These are phyloP conservation scores for Aelia acuminata DNA, from an alignment of 2,888 invertebrate genomes.

Conservation along the genomic window DNA sequence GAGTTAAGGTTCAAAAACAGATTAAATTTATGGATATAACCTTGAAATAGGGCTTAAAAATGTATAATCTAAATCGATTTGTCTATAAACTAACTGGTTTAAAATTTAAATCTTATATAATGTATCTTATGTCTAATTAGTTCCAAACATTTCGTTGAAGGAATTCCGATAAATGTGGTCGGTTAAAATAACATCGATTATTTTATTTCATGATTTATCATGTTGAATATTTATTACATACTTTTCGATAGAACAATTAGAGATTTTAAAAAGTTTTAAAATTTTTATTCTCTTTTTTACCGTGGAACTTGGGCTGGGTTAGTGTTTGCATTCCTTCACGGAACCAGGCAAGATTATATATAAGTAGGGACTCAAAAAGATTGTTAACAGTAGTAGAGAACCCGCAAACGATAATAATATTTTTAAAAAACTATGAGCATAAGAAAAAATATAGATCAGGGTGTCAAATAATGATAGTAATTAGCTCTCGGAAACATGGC, in stretches of 20 bases:
- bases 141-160: too few relatives aligned
- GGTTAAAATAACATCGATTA: too few relatives aligned
- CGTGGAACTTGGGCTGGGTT: not conserved
- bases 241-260: too few relatives aligned
- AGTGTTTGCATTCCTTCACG: not conserved
- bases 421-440: too few relatives aligned
- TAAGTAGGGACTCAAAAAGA: not conserved
- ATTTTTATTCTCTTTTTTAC: not conserved
- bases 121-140: too few relatives aligned
- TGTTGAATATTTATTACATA: too few relatives aligned
- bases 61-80: not conserved
- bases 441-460: too few relatives aligned
- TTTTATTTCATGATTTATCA: too few relatives aligned
- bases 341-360: not conserved
- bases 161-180: not conserved
- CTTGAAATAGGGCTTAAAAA: not conserved
- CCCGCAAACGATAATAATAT: not conserved
- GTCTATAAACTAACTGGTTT: not conserved
- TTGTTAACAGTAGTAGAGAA: not conserved
- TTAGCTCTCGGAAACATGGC: too few relatives aligned
- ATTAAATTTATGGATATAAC: not conserved
- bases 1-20: constrained; percentile 27
- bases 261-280: too few relatives aligned
- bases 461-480: too few relatives aligned
- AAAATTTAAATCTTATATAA: not conserved